Evolutionary conservation across 2,113 vertebrate species (phyloP).

Genomic region (Tinamus guttatus): DNA sequence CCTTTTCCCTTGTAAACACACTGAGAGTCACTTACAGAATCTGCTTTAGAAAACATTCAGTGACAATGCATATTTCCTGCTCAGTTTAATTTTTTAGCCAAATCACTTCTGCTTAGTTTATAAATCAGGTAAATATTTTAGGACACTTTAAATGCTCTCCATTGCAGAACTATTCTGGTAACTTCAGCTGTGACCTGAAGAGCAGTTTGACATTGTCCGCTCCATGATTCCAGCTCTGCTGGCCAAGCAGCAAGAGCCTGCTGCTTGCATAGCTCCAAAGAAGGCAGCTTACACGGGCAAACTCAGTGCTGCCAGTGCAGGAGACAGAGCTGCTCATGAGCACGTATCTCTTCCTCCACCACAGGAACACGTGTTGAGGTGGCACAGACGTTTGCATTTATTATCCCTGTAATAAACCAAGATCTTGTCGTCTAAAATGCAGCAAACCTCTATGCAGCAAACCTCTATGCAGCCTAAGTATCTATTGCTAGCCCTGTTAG

Average conservation of each 20-base stretch:
- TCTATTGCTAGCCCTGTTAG: background rate
- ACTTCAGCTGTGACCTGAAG: accelerated
- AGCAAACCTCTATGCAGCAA: background rate
- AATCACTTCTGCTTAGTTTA: background rate
- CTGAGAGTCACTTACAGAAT: background rate
- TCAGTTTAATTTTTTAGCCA: background rate
- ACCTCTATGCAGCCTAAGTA: background rate
- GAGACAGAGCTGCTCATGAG: background rate
- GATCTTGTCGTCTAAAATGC: background rate
- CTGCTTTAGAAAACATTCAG: background rate
- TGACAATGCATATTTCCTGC: background rate
- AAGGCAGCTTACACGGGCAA: background rate
- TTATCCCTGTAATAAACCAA: background rate
- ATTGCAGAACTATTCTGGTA: background rate
- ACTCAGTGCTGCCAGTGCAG: background rate
- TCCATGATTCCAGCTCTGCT: background rate
- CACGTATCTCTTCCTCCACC: accelerated
- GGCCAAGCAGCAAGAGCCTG: no score
- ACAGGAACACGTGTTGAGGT: background rate
- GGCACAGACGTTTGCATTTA: no score
- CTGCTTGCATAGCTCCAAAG: background rate
- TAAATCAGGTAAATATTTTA: background rate
- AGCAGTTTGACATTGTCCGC: accelerated
- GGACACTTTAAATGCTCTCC: background rate
- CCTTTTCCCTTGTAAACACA: background rate